Conservation (phyloP, 2,888 invertebrate genomes). For the Epistrophe grossulariae region DNA sequence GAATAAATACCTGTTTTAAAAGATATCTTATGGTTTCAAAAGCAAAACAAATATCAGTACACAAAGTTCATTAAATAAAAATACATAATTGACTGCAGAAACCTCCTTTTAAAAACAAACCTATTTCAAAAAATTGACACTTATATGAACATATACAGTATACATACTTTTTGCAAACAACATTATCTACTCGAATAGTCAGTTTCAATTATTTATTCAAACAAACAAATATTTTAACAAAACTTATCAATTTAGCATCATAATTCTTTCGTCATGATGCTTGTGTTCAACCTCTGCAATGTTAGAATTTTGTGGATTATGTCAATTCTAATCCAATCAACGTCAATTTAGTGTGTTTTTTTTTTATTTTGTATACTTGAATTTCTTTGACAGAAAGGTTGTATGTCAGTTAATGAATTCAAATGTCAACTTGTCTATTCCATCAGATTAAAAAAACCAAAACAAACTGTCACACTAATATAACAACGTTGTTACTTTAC, state of each 20-base stretch:
- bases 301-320: not conserved
- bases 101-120: not conserved
- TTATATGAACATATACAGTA: no score
- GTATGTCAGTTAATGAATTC: slow-evolving; percentile 8
- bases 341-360: not conserved
- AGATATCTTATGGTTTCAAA: no score
- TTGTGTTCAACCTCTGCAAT: not conserved
- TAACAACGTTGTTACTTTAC: not conserved
- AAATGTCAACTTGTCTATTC: not conserved
- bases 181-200: not conserved
- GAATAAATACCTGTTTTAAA: no score
- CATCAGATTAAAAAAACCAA: not conserved
- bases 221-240: not conserved
- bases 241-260: not conserved
- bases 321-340: slow-evolving; percentile 5
- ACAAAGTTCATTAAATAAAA: not conserved
- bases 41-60: no score
- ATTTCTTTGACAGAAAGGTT: slow-evolving; percentile 15
- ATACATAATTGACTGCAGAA: not conserved
- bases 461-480: slow-evolving; percentile 1
- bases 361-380: not conserved
- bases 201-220: no score
- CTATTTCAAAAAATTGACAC: not conserved
- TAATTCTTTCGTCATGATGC: not conserved
- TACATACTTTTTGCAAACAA: not conserved